A percentile compares a stretch with the other conserved stretches of the same genome.
Evolutionary conservation across 2,888 invertebrate species (phyloP).

Genomic region (Drosophila nr. medialis): DNA sequence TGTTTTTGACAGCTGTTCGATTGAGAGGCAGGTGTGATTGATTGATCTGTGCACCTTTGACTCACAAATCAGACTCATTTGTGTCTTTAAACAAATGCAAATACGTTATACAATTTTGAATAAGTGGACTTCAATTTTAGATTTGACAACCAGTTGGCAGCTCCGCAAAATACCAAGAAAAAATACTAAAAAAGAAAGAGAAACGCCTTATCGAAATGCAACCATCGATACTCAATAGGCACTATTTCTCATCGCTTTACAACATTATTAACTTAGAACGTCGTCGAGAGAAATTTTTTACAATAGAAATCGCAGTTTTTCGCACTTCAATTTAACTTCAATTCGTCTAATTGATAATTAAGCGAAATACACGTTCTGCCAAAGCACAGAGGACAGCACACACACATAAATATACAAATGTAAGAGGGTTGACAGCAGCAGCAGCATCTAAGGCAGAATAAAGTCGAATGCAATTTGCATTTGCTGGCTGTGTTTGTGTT

Average conservation of each 20-base stretch:
- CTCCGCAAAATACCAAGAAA: constrained; percentile 1
- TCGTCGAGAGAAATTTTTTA: constrained; percentile 54
- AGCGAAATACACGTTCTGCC: not conserved
- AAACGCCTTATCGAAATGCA: constrained; percentile 12
- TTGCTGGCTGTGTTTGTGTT: constrained; percentile 36
- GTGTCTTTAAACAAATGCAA: not conserved
- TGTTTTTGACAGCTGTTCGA: constrained; percentile 1
- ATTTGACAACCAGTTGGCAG: constrained; percentile 38
- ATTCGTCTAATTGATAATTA: constrained; percentile 5
- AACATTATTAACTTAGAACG: constrained; percentile 49
- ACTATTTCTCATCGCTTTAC: constrained; percentile 24
- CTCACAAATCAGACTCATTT: not conserved
- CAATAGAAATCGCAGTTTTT: constrained; percentile 42
- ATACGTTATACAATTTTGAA: not conserved
- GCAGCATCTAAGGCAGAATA: not conserved
- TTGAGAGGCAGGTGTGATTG: too few relatives aligned
- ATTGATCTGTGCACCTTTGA: not conserved
- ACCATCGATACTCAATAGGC: not conserved
- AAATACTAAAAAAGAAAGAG: not conserved
- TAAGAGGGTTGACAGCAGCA: not conserved
- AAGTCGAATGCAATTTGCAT: constrained; percentile 51
- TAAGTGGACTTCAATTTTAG: not conserved
- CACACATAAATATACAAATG: not conserved
- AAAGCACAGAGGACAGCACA: not conserved
- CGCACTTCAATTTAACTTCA: constrained; percentile 30